Percentiles rank a stretch among this genome's conserved stretches.
phyloP scores from a whole-genome alignment of 2,113 vertebrate species.

The Cnemophilus loriae region DNA sequence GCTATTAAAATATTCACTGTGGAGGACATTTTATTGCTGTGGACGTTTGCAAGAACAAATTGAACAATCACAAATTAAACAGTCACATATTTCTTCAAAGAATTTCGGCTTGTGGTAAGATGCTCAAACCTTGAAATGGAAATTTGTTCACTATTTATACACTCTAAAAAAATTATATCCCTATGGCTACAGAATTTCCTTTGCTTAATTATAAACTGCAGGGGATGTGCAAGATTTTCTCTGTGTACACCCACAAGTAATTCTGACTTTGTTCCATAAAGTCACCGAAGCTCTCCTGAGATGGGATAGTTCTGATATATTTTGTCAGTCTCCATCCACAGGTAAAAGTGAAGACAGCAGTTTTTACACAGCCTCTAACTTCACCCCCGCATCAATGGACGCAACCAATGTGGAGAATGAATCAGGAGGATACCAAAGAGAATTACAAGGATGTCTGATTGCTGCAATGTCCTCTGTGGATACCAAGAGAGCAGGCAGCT shows the following conservation, averaged over 20 bases:
- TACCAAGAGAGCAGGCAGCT: background rate
- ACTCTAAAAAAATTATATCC: background rate
- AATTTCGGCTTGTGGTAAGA: background rate
- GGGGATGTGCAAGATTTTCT: background rate
- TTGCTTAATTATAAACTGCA: background rate
- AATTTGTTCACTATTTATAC: background rate
- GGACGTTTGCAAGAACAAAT: background rate
- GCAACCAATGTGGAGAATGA: background rate
- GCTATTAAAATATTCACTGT: background rate
- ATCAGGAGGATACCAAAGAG: fast-evolving
- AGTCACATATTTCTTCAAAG: background rate
- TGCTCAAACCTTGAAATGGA: background rate
- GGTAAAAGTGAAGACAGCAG: background rate
- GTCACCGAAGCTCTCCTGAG: background rate
- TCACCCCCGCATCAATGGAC: background rate
- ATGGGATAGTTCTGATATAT: background rate
- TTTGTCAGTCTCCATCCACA: background rate
- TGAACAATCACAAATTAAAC: background rate
- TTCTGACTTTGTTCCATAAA: background rate
- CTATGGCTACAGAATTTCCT: background rate
- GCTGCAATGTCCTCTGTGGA: background rate
- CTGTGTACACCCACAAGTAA: background rate
- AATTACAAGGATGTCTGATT: background rate
- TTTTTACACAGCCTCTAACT: background rate
- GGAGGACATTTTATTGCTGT: background rate